Conservation (phyloP, 2,888 invertebrate genomes). For the Monoplex corrugatus region DNA sequence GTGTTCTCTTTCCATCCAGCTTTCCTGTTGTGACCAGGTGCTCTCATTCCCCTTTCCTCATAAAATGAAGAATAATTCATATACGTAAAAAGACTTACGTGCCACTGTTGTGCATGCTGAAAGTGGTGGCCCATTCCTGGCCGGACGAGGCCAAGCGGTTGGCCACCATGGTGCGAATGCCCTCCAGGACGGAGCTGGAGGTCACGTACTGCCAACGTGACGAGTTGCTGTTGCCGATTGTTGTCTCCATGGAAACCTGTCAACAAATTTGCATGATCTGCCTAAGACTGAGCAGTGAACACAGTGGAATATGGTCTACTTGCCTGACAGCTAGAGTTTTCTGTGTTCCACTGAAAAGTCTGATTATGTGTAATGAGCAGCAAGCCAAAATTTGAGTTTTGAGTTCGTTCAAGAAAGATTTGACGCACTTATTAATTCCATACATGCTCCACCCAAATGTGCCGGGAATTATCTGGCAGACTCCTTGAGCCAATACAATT, state of each 20-base stretch:
- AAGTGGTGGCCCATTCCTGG: constrained; percentile 88
- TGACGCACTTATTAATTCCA: too few relatives aligned
- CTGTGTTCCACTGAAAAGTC: background rate
- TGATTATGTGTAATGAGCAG: background rate
- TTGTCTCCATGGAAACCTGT: constrained; percentile 88
- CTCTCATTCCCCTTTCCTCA: too few relatives aligned
- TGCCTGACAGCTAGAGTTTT: background rate
- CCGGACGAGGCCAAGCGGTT: constrained; percentile 90
- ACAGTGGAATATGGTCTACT: too few relatives aligned
- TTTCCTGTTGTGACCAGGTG: too few relatives aligned
- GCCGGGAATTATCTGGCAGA: too few relatives aligned
- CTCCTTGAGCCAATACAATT: too few relatives aligned
- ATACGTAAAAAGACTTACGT: constrained; percentile 83
- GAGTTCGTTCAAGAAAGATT: too few relatives aligned
- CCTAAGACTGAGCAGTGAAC: background rate
- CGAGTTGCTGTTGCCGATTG: constrained; percentile 88
- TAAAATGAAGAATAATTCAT: too few relatives aligned
- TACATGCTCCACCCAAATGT: too few relatives aligned
- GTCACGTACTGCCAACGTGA: constrained; percentile 85
- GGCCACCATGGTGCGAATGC: constrained; percentile 90
- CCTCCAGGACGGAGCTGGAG: constrained; percentile 85
- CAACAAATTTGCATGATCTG: background rate
- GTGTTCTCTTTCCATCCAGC: too few relatives aligned
- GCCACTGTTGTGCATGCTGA: constrained; percentile 88
- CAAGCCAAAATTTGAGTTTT: too few relatives aligned